These are phyloP conservation scores for Lysandra coridon DNA, from an alignment of 2,888 invertebrate genomes.

Conservation along the genomic window DNA sequence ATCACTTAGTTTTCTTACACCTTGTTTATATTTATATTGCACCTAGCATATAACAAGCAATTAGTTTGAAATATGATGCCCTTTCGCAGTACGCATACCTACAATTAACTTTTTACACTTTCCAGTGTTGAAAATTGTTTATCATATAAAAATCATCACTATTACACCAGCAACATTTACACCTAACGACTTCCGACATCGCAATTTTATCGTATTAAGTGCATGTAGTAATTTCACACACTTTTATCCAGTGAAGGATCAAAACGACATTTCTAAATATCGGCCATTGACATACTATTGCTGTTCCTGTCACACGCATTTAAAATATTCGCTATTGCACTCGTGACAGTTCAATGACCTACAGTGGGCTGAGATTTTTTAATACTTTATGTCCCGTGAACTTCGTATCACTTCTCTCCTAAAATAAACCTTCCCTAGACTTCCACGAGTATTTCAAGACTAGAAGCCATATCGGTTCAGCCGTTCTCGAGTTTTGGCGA, in stretches of 20 bases:
- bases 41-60: not conserved
- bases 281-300: not conserved
- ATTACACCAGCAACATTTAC: not conserved
- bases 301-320: not conserved
- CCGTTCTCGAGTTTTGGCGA: too few relatives aligned
- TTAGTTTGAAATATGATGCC: not conserved
- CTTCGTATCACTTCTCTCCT: not conserved
- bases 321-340: not conserved
- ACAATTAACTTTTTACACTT: conserved; percentile 1
- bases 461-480: too few relatives aligned
- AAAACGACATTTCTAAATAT: not conserved
- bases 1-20: too few relatives aligned
- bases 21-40: too few relatives aligned
- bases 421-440: too few relatives aligned
- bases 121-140: not conserved
- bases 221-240: not conserved
- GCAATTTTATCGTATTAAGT: not conserved
- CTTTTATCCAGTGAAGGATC: not conserved
- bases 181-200: not conserved
- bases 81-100: not conserved
- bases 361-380: not conserved
- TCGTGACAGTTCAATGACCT: not conserved
- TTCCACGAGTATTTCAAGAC: too few relatives aligned
- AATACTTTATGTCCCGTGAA: too few relatives aligned
- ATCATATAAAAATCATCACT: not conserved